Percentiles rank a stretch among this genome's conserved stretches.
Evolutionary conservation across 2,113 vertebrate species (phyloP).

Genomic region (Mustelus asterias): DNA sequence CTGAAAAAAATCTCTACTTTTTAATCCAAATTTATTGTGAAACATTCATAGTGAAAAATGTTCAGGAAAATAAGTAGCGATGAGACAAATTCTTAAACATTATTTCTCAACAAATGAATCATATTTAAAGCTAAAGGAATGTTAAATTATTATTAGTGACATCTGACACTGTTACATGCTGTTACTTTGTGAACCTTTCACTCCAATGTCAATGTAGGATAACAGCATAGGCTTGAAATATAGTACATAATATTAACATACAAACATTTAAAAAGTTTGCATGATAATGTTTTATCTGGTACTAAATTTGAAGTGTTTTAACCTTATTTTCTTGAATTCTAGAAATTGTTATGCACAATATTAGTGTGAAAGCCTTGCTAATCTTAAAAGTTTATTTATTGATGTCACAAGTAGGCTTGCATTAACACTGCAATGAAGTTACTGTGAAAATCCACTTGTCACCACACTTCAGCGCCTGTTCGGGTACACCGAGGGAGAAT

Average conservation of each 20-base stretch:
- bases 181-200: no score
- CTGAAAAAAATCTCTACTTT: not conserved
- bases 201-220: not conserved
- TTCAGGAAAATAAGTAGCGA: slow-evolving; percentile 19
- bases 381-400: not conserved
- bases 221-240: not conserved
- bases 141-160: slow-evolving; percentile 18
- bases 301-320: not conserved
- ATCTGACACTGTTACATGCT: not conserved
- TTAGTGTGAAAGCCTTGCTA: not conserved
- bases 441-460: no score
- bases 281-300: not conserved
- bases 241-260: not conserved
- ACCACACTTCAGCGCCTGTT: no score
- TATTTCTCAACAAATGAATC: slow-evolving; percentile 26
- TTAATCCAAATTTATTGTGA: not conserved
- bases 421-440: no score
- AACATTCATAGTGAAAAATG: slow-evolving; percentile 29
- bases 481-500: no score
- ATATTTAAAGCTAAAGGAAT: slow-evolving; percentile 10
- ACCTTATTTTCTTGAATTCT: not conserved
- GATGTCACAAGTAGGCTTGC: no score
- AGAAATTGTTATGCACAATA: not conserved
- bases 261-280: not conserved
- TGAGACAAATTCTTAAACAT: slow-evolving; percentile 23